These are phyloP conservation scores for Melanostoma mellinum DNA, from an alignment of 2,888 invertebrate genomes.

Conservation along the genomic window DNA sequence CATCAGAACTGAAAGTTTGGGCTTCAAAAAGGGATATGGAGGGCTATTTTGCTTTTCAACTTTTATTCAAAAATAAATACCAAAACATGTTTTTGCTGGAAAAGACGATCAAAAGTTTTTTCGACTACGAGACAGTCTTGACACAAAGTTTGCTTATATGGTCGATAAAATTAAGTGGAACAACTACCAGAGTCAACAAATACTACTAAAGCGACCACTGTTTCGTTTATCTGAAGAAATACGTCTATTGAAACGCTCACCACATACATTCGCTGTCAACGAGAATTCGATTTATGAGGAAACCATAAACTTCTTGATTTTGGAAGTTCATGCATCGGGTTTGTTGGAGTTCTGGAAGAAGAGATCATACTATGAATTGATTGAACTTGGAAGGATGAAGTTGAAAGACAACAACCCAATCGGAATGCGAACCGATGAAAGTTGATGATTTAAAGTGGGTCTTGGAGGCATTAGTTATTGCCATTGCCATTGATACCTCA, in stretches of 20 bases:
- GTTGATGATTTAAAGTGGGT: conserved; percentile 76
- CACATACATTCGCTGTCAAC: conserved; percentile 76
- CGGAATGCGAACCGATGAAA: conserved; percentile 75
- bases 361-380: conserved; percentile 75
- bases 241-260: conserved; percentile 76
- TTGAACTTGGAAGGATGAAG: conserved; percentile 74
- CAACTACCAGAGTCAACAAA: conserved; percentile 77
- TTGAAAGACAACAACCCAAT: conserved; percentile 74
- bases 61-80: conserved; percentile 59
- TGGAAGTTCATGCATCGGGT: conserved; percentile 74
- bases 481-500: conserved; percentile 65
- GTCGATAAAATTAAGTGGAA: conserved; percentile 76
- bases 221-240: conserved; percentile 76
- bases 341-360: conserved; percentile 74
- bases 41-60: conserved; percentile 57
- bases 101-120: conserved; percentile 74
- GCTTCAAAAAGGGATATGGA: conserved; percentile 75
- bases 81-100: too few relatives aligned
- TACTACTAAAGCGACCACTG: conserved; percentile 75
- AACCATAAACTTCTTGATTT: conserved; percentile 5
- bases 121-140: conserved; percentile 74
- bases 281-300: conserved; percentile 77
- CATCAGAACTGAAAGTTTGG: conserved; percentile 74
- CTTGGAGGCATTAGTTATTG: conserved; percentile 75
- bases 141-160: conserved; percentile 76